Evolutionary conservation across 2,113 vertebrate species (phyloP), one percentile per base, ranked within the genome.

Genomic region (Siniperca knerii): DNA sequence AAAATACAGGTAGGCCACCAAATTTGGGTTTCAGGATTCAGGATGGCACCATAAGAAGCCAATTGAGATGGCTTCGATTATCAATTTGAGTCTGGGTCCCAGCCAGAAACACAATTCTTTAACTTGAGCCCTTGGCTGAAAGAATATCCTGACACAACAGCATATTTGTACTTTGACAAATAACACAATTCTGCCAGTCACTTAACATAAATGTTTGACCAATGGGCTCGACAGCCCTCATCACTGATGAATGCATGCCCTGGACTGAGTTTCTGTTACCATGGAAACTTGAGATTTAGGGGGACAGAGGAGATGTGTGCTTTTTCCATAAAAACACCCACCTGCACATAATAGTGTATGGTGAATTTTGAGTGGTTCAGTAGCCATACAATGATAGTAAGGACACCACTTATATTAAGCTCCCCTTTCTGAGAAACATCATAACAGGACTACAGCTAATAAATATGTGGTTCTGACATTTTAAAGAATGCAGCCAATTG

Each of bases 251-350:
- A 92, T 85, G 66, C 91, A 83, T 86, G 84, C 55, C 88, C 83
- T 81, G 82, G 84, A 89, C 89, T 44, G 61, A 90, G 89, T 91
- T 90, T 89, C 90, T 88, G 94, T 94, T 94, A 91, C 94, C 92
- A 94, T 94, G 92, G 93, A 88, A 92, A 95, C 91, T 69, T 90
- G 85, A 87, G 83, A 93, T 94, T 92, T 92, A 81, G 82, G 79
- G 81, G 68, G 86, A 79, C 54, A 70, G 82, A 82, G n/a, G 48
- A 79, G 76, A 87, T 81, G 76, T 79, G 65, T 8, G 57, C 78
- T 79, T 82, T 84, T 84, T 87, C 58, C 64, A 80, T 60, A 76
- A 54, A 77, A 58, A 86, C 76, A 89, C 77, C 79, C 81, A 88
- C 80, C 87, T 83, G 74, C 76, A 82, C 48, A 72, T 54, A 44